Evolutionary conservation across 2,797 vertebrate species (phyloP).

Genomic region (Oryzias dopingdopingensis): DNA sequence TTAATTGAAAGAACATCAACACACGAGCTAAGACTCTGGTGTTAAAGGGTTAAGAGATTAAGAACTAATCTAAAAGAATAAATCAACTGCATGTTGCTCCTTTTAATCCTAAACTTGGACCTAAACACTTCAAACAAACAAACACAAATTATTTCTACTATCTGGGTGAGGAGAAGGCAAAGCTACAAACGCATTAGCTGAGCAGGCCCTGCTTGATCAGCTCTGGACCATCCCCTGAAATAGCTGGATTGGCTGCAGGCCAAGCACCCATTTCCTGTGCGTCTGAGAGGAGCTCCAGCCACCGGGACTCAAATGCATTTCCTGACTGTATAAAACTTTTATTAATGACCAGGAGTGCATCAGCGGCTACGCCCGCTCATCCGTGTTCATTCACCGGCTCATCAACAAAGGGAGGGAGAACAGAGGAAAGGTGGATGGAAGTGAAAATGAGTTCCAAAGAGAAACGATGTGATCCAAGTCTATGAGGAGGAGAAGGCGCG

Average conservation of each 20-base stretch:
- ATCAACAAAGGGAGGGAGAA: constrained; percentile 19
- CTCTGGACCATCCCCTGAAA: constrained; percentile 73
- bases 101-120: background rate
- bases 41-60: too few species aligned
- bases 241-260: constrained; percentile 78
- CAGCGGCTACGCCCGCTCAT: constrained; percentile 59
- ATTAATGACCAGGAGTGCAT: constrained; percentile 85
- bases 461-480: constrained; percentile 47
- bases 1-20: too few species aligned
- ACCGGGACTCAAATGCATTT: constrained; percentile 81
- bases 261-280: constrained; percentile 82
- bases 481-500: constrained; percentile 28
- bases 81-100: background rate
- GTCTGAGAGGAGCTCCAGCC: constrained; percentile 80
- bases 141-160: constrained; percentile 66
- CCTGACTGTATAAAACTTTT: constrained; percentile 85
- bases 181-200: constrained; percentile 78
- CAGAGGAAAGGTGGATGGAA: constrained; percentile 30
- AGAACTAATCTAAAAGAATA: too few species aligned
- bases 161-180: constrained; percentile 58
- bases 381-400: constrained; percentile 41
- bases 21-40: too few species aligned
- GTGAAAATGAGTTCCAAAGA: constrained; percentile 56
- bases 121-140: background rate
- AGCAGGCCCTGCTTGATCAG: constrained; percentile 72